Evolutionary conservation across 2,113 vertebrate genomes (phyloP).

Genomic region (Otolemur garnettii): DNA sequence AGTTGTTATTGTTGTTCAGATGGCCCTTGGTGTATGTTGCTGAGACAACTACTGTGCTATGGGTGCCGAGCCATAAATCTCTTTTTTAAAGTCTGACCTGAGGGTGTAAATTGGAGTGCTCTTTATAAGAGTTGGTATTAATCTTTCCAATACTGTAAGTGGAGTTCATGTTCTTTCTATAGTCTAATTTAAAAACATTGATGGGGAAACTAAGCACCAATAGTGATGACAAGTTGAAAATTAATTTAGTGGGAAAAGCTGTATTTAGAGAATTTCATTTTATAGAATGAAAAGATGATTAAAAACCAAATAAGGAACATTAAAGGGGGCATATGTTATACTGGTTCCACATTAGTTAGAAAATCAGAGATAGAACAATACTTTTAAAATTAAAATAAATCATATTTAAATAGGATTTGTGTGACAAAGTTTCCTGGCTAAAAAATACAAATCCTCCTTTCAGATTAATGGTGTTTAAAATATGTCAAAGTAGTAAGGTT

Average conservation of each 20-base stretch:
- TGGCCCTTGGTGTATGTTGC: no score
- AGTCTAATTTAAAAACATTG: not conserved
- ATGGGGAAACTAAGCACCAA: not conserved
- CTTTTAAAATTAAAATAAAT: constrained; percentile 33
- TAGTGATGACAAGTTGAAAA: not conserved
- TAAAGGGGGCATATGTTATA: not conserved
- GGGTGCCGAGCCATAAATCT: no score
- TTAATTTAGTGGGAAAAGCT: not conserved
- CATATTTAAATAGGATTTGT: not conserved
- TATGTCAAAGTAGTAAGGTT: not conserved
- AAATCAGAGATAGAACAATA: not conserved
- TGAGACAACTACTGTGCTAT: no score
- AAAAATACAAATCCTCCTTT: not conserved
- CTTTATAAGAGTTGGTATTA: not conserved
- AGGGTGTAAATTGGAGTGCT: not conserved
- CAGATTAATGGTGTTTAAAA: not conserved
- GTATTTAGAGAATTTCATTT: constrained; percentile 28
- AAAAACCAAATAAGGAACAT: not conserved
- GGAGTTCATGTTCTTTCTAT: not conserved
- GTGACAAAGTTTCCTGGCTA: not conserved
- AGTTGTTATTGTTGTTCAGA: no score
- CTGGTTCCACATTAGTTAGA: not conserved
- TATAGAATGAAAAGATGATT: not conserved
- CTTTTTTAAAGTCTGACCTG: not conserved
- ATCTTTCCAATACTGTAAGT: not conserved